phyloP scores from a whole-genome alignment of 2,113 vertebrate species.

The Panurus biarmicus region DNA sequence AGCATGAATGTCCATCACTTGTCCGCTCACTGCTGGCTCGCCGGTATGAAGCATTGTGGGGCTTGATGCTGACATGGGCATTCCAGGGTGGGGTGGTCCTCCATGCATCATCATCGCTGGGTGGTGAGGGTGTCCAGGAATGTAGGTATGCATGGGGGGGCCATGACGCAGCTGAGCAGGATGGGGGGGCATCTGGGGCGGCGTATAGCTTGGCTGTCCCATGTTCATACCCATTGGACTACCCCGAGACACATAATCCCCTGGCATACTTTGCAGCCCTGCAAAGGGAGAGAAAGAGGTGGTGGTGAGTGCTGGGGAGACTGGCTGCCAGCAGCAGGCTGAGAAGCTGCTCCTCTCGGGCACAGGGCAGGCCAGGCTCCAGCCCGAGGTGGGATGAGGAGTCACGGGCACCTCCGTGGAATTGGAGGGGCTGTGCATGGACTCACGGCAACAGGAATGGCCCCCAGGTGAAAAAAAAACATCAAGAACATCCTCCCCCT shows the following conservation, averaged over 20 bases:
- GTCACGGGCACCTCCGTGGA: fast-evolving
- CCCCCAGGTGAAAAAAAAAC: neutral
- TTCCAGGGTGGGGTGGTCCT: slow-evolving; percentile 85
- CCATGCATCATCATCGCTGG: slow-evolving; percentile 85
- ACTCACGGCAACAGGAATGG: neutral
- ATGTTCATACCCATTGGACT: slow-evolving; percentile 84
- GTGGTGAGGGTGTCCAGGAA: slow-evolving; percentile 87
- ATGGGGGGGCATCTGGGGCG: slow-evolving; percentile 82
- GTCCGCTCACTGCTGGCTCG: slow-evolving; percentile 81
- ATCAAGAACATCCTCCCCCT: neutral
- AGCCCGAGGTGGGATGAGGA: fast-evolving
- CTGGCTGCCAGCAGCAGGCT: fast-evolving
- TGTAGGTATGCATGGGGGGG: slow-evolving; percentile 86
- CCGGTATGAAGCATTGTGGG: slow-evolving; percentile 81
- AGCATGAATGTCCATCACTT: slow-evolving; percentile 87
- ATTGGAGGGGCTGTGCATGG: no score
- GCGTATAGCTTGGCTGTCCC: slow-evolving; percentile 82
- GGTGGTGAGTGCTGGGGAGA: neutral
- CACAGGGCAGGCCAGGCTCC: fast-evolving
- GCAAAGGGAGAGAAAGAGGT: slow-evolving; percentile 57
- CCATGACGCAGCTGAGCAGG: slow-evolving; percentile 82
- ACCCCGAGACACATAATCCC: slow-evolving; percentile 89
- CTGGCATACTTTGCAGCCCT: slow-evolving; percentile 91
- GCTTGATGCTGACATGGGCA: slow-evolving; percentile 85
- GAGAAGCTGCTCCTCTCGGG: fast-evolving